Evolutionary conservation across 1,140 invertebrate genomes (phyloP).

Genomic region (Drosophila erecta): DNA sequence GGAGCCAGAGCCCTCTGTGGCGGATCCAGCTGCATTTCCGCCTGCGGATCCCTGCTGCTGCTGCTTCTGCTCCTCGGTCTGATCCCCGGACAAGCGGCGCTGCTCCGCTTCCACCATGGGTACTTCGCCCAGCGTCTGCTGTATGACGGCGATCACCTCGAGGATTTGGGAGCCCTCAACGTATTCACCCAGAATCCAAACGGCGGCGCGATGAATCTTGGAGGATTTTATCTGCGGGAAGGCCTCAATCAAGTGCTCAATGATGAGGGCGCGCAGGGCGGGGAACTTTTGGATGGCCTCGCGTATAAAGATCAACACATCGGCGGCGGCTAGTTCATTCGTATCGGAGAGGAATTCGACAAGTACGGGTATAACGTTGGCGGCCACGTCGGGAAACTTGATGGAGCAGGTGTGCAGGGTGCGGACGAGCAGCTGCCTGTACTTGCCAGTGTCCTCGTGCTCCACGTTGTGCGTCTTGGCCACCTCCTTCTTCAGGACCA

Average conservation of each 20-base stretch:
- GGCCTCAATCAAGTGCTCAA: slow-evolving; percentile 92
- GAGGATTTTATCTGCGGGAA: slow-evolving; percentile 93
- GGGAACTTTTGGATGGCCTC: slow-evolving; percentile 98
- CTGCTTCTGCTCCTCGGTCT: slow-evolving; percentile 85
- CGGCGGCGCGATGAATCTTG: slow-evolving; percentile 95
- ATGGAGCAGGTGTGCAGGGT: slow-evolving; percentile 98
- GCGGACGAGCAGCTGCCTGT: slow-evolving; percentile 96
- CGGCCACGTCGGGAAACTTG: slow-evolving; percentile 98
- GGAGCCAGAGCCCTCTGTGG: slow-evolving; percentile 41
- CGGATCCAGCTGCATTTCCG: background rate
- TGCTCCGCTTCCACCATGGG: slow-evolving; percentile 96
- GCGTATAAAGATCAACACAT: slow-evolving; percentile 97
- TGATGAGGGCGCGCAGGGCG: slow-evolving; percentile 91
- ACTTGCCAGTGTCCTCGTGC: slow-evolving; percentile 98
- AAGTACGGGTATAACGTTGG: slow-evolving; percentile 96
- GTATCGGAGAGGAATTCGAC: slow-evolving; percentile 98
- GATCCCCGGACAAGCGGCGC: slow-evolving; percentile 89
- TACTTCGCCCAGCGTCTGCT: slow-evolving; percentile 92
- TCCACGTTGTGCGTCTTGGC: slow-evolving; percentile 96
- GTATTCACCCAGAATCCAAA: slow-evolving; percentile 99
- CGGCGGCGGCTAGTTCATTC: slow-evolving; percentile 96
- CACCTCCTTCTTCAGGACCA: slow-evolving; percentile 97
- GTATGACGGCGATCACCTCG: slow-evolving; percentile 91
- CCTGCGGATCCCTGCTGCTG: slow-evolving; percentile 37
- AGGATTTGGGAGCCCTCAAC: slow-evolving; percentile 92